phyloP scores from a whole-genome alignment of 2,797 vertebrate species.

The Cryptoblepharus egeriae region DNA sequence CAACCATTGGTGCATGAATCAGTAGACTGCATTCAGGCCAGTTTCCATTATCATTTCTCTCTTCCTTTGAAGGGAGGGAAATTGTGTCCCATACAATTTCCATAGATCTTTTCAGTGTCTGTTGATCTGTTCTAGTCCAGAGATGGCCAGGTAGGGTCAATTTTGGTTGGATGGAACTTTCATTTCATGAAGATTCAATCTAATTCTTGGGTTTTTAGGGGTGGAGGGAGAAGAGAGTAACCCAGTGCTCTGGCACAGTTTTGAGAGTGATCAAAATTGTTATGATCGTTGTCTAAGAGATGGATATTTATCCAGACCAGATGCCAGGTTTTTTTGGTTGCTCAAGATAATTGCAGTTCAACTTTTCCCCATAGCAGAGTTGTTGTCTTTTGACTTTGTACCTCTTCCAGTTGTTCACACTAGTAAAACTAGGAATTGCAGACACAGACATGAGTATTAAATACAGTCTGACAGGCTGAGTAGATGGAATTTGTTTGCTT shows the following conservation, averaged over 20 bases:
- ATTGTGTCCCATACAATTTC: neutral
- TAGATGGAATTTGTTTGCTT: conserved; percentile 50
- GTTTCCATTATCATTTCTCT: neutral
- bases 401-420: neutral
- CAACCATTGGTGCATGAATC: neutral
- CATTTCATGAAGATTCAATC: neutral
- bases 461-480: conserved; percentile 10
- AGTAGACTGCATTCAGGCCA: conserved; percentile 8
- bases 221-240: neutral
- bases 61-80: neutral
- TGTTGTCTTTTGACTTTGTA: neutral
- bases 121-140: neutral
- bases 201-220: neutral
- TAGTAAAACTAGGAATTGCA: neutral
- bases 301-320: neutral
- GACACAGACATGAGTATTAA: conserved; percentile 15
- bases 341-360: neutral
- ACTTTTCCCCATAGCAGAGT: conserved; percentile 7
- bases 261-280: neutral
- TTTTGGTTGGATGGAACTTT: neutral
- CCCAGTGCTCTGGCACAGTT: neutral
- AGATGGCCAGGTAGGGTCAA: neutral
- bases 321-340: neutral
- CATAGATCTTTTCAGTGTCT: neutral
- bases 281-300: neutral